Percentiles rank a stretch among this genome's conserved stretches.
phyloP scores from a whole-genome alignment of 1,140 invertebrate genomes.

The Caenorhabditis latens region DNA sequence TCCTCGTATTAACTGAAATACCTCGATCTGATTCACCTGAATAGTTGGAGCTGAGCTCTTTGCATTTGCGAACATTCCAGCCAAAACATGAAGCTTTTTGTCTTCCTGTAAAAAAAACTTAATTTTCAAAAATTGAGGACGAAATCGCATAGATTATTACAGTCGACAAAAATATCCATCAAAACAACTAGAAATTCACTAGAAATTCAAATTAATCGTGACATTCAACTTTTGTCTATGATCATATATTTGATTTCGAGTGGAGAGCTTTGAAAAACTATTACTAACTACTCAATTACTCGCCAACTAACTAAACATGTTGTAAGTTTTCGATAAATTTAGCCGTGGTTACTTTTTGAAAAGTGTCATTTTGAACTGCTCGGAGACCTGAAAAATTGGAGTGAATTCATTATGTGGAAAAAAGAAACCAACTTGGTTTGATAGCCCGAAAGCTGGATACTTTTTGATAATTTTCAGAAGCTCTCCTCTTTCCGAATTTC shows the following conservation, averaged over 20 bases:
- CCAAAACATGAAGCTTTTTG: not conserved
- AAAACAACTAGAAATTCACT: too few relatives aligned
- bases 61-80: constrained; percentile 50
- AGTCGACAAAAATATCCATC: too few relatives aligned
- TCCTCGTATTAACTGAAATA: not conserved
- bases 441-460: not conserved
- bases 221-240: too few relatives aligned
- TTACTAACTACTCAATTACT: not conserved
- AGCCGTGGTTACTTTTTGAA: not conserved
- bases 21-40: not conserved
- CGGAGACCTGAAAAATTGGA: not conserved
- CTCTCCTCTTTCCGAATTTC: not conserved
- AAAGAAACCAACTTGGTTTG: not conserved
- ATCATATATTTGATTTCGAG: too few relatives aligned
- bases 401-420: not conserved
- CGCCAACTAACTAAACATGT: not conserved
- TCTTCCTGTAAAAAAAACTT: not conserved
- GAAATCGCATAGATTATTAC: too few relatives aligned
- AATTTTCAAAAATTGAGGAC: too few relatives aligned
- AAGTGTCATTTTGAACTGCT: too few relatives aligned
- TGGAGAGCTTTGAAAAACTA: too few relatives aligned
- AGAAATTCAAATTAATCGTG: too few relatives aligned
- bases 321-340: not conserved
- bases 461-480: not conserved
- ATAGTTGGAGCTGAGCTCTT: not conserved